These are phyloP conservation scores for Cavia aperea DNA, from an alignment of 2,113 vertebrate genomes.

Conservation along the genomic window DNA sequence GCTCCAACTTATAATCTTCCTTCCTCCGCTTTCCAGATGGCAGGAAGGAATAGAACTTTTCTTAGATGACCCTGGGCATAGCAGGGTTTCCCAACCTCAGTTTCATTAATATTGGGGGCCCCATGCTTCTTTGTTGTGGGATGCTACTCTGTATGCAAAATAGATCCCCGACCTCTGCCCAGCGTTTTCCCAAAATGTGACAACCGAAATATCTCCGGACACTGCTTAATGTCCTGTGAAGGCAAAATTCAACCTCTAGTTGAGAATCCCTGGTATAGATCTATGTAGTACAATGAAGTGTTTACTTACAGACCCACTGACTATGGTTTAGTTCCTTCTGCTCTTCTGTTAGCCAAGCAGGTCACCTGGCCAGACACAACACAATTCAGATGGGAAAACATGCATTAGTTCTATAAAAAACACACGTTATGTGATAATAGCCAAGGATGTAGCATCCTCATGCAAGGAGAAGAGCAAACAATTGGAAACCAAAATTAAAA, in stretches of 20 bases:
- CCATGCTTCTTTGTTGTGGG: background rate
- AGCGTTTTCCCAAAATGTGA: background rate
- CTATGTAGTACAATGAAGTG: background rate
- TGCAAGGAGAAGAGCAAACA: background rate
- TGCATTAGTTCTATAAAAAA: background rate
- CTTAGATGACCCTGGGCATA: background rate
- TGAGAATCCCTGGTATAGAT: background rate
- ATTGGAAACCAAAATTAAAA: background rate
- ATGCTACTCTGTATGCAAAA: background rate
- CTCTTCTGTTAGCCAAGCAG: background rate
- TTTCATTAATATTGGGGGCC: background rate
- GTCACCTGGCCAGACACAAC: background rate
- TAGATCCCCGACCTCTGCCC: no score
- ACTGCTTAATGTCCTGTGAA: background rate
- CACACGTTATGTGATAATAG: background rate
- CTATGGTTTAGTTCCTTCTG: background rate
- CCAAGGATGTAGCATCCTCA: background rate
- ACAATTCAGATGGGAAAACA: background rate
- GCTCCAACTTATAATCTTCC: background rate
- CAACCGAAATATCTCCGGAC: background rate
- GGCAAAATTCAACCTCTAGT: background rate
- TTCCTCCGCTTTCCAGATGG: background rate
- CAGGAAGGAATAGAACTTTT: background rate
- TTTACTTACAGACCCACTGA: background rate
- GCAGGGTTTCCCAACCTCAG: background rate